Base-by-base conservation (phyloP, 1,140 invertebrate species). In the Zaprionus vittiger region DNA sequence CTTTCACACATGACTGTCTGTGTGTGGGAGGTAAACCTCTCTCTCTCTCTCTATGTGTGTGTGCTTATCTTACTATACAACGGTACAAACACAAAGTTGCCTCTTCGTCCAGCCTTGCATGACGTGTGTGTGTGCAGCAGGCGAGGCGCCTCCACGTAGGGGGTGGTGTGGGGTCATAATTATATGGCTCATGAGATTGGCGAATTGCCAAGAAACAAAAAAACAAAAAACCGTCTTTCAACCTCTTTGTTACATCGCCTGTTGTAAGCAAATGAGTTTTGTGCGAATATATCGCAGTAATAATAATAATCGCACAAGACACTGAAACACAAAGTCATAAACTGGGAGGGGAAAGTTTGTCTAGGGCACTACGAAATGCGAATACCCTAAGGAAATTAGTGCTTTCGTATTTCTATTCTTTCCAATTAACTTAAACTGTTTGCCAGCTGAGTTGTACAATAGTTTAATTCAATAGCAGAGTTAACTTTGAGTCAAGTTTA, bases 191-290 rank as follows among this genome's bases (percentile, higher is more conserved):
- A 79, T 75, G 73, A 66, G 56, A 70, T 66, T 75, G 74, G 77
- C 62, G 57, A 71, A 76, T 67, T 76, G 77, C 56, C 73, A 76
- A 52, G 73, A 79, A 79, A 74, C 41, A 26, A 31, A 60, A 75
- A 37, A 56, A 79, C n/a, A 79, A 74, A 76, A 41, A 20, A 17
- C 41, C 60, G 31, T 34, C 31, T 34, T 34, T 76, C 60, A 70
- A 57, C 67, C 73, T 76, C 68, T 77, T 77, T 74, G 67, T 75
- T 75, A 38, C 73, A 75, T 56, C 20, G 69, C 64, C 55, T 69
- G 65, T 77, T 77, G 63, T 73, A 74, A 74, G 63, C 71, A 73
- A 77, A 74, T 77, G 71, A 68, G 63, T 31, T 71, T 41, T 59
- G 73, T 41, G 69, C 37, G 34, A 65, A 73, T 55, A 38, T 22